Base-by-base conservation (phyloP, 2,797 vertebrate species). In the Malacoraja senta region DNA sequence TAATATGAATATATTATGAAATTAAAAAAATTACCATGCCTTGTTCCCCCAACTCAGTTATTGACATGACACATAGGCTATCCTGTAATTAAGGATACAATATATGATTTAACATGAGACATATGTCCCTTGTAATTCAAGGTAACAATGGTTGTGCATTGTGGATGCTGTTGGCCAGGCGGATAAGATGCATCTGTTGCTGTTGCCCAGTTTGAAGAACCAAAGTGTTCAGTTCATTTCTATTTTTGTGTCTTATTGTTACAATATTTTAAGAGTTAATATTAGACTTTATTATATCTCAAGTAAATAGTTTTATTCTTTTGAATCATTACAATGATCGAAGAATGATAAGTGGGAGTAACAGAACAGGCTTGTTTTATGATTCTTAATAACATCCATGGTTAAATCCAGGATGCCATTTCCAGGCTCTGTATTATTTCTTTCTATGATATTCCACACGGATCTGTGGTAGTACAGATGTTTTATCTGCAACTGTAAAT, bases 391-490 rank as follows among this genome's bases (percentile, higher is more conserved):
- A 74, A 92, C 76, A 32, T 38, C 68, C 84, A 88, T 17, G 7
- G 17, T 68, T 63, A 86, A 91, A 44, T 58, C 71, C 71, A 53
- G 71, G 29, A 53, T 74, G 19, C 29, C 71, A 88, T 74, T 92
- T 92, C 35, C 71, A 92, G 71, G 24, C 32, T 92, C 68, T 26
- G 29, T 92, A 76, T 92, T 92, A 92, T 71, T 92, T 76, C 35
- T 91, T 72, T 92, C 90, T 74, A 13, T 76, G 90, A 32, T 76
- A 53, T 58, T 58, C 35, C 12, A 7, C 63, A 29, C n/a, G 58
- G 90, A 92, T 92, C 90, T 92, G 76, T 29, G 29, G 38, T 92
- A n/a, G 38, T 76, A n/a, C 71, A 92, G 90, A 92, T 92, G 90
- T 26, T 92, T 92, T 76, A 74, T 76, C 71, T 92, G 90, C 15